These are phyloP conservation scores for Pterocles burchelli DNA, from an alignment of 2,113 vertebrate species.

Conservation along the genomic window DNA sequence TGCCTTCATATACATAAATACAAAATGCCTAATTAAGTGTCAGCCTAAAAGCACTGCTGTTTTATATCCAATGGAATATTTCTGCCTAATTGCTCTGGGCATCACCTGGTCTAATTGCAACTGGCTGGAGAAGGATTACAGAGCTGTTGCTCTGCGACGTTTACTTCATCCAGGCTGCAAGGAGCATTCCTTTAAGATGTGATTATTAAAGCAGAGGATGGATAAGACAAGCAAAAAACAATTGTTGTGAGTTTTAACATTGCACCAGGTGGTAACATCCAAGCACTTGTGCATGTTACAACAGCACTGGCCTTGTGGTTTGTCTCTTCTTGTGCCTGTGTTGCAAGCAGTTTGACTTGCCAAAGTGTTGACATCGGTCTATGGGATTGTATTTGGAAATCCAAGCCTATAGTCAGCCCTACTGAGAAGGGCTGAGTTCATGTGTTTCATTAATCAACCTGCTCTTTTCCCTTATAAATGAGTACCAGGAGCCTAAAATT, in stretches of 20 bases:
- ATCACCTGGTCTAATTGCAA: not conserved
- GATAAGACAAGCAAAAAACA: not conserved
- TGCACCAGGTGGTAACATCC: not conserved
- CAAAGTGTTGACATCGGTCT: not conserved
- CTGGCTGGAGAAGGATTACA: not conserved
- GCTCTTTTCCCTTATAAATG: not conserved
- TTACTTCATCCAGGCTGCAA: conserved; percentile 14
- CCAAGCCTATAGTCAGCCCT: not conserved
- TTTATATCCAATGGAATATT: conserved; percentile 6
- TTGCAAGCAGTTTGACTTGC: not conserved
- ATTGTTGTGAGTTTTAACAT: not conserved
- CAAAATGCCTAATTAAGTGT: not conserved
- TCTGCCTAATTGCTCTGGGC: not conserved
- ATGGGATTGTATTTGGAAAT: not conserved
- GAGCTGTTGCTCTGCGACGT: not conserved
- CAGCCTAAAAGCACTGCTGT: not conserved
- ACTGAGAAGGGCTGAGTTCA: not conserved
- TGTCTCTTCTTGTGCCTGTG: not conserved
- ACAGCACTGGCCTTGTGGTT: not conserved
- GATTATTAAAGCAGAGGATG: not conserved
- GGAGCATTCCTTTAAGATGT: not conserved
- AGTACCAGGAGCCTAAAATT: not conserved
- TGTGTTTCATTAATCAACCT: not conserved
- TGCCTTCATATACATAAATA: not conserved
- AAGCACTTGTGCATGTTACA: accelerated